phyloP scores from a whole-genome alignment of 2,113 vertebrate species.

The Rhinolophus sinicus region DNA sequence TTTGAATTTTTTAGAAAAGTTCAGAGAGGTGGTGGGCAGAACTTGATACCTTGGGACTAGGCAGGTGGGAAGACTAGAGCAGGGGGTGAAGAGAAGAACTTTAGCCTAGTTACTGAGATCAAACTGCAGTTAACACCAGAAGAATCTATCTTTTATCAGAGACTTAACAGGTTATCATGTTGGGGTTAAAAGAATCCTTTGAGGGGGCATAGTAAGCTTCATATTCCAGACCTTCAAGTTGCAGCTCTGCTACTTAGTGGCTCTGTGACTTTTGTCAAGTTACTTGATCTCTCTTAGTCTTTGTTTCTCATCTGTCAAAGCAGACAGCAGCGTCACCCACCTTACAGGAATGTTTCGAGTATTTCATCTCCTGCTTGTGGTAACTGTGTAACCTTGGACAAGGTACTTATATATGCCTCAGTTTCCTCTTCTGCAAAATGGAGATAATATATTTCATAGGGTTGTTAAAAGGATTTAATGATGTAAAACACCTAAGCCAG shows the following conservation, averaged over 20 bases:
- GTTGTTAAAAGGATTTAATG: neutral
- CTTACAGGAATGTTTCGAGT: neutral
- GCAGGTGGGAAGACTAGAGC: neutral
- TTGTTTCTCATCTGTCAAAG: neutral
- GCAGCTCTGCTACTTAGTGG: neutral
- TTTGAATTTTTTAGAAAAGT: neutral
- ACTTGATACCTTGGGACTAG: neutral
- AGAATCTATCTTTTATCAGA: neutral
- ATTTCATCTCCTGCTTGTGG: neutral
- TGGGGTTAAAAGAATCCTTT: neutral
- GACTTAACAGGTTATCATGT: neutral
- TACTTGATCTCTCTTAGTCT: neutral
- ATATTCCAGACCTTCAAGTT: neutral
- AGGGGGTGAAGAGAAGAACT: neutral
- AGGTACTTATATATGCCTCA: neutral
- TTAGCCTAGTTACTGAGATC: neutral
- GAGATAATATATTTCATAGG: neutral
- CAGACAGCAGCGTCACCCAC: neutral
- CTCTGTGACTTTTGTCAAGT: neutral
- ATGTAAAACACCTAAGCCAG: neutral
- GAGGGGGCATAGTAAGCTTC: neutral
- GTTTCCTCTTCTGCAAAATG: constrained; percentile 22
- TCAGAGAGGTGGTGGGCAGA: neutral
- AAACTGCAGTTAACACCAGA: neutral
- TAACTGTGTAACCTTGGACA: neutral